Base-by-base conservation (phyloP, 64 coral and sea anemone genomes). In the Stichodactyla mertensii region DNA sequence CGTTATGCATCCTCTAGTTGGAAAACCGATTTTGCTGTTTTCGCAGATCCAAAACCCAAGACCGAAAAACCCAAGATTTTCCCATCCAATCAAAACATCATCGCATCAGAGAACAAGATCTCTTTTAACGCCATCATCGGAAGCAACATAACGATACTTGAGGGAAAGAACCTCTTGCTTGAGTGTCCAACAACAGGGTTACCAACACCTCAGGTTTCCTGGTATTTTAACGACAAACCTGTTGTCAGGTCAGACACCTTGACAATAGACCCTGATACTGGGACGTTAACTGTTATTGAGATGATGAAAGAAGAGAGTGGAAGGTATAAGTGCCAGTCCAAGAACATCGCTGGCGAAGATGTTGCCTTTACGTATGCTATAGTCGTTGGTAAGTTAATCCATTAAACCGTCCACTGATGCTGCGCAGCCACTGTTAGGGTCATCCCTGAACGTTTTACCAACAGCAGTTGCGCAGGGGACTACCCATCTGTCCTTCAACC, bases 61-160 rank as follows among this genome's bases (percentile, higher is more conserved):
- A 60, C 85, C 69, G 61, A 53, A 81, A 81, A 81, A 19, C 83
- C 83, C 13, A 85, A 85, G 60, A 85, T 85, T 59, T 64, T 85
- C 10, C 16, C 53, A 26, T 61, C 83, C 0, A 85, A 85, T 22
- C n/a, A 85, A 64, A 85, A 6, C 55, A 18, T 85, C 27, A 85
- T 85, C 8, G 55, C 57, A 45, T 85, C 83, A 36, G 83, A 85
- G 61, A 85, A 85, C 57, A 85, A 85, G 23, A 3, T 36, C 16
- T 85, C 60, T 22, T 85, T 85, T 61, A 15, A 7, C 60, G 24
- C 2, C 27, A 14, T 85, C 7, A 85, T 85, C 5, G 83, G 83
- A 11, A 91, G 94, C 26, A 95, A 95, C 55, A 71, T 95, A 1
- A 95, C 87, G 7, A 90, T 95, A 10, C 28, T 95, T 19, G 94